A percentile compares a stretch with the other conserved stretches of the same genome.
Conservation (phyloP, 2,113 vertebrate species). For the Grammomys dolichurus region DNA sequence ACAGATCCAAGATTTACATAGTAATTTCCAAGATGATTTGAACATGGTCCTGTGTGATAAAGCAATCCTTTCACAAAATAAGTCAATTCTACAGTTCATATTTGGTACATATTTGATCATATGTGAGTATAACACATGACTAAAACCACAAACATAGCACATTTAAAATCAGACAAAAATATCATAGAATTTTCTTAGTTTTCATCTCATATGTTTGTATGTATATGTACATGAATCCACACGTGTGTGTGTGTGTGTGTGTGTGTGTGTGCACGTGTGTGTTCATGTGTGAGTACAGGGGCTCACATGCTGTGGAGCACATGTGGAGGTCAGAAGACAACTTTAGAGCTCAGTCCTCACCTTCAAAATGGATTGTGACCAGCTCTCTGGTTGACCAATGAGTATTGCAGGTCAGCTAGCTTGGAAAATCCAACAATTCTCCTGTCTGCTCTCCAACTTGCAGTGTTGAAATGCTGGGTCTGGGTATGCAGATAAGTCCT, state of each 20-base stretch:
- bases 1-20: background rate
- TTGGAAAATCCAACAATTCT: background rate
- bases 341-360: background rate
- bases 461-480: no score
- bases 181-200: background rate
- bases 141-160: background rate
- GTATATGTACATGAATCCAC: background rate
- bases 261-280: background rate
- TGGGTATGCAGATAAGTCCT: no score
- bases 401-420: background rate
- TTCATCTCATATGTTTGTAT: background rate
- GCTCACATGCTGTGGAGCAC: background rate
- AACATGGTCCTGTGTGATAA: background rate
- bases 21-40: background rate
- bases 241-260: background rate
- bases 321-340: background rate
- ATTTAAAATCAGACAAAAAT: slow-evolving; percentile 13
- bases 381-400: no score
- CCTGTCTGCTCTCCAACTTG: rapidly evolving
- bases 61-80: background rate
- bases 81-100: background rate
- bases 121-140: background rate
- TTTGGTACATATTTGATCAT: background rate
- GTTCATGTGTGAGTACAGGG: background rate
- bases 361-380: background rate